These are phyloP conservation scores for Macaca fascicularis DNA, from an alignment of 2,113 vertebrate species.

Conservation along the genomic window T2T-MFA8v1.1 NC_088376.1:85350501-85351000, in stretches of 20 bases:
- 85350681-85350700: conserved; percentile 44
- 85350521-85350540: background rate
- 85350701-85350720: background rate
- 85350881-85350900: background rate
- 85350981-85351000: background rate
- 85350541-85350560: background rate
- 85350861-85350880: background rate
- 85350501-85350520: background rate
- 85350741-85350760: background rate
- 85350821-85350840: background rate
- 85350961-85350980: background rate
- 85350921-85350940: background rate
- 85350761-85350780: background rate
- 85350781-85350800: background rate
- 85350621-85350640: background rate
- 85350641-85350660: background rate
- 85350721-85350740: background rate
- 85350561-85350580: background rate
- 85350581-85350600: background rate
- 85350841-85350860: background rate
- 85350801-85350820: conserved; percentile 7
- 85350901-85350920: background rate
- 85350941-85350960: background rate
- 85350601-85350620: background rate
- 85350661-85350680: background rate